phyloP scores from a whole-genome alignment of 2,113 vertebrate species.

The Toxotes chatareus region DNA sequence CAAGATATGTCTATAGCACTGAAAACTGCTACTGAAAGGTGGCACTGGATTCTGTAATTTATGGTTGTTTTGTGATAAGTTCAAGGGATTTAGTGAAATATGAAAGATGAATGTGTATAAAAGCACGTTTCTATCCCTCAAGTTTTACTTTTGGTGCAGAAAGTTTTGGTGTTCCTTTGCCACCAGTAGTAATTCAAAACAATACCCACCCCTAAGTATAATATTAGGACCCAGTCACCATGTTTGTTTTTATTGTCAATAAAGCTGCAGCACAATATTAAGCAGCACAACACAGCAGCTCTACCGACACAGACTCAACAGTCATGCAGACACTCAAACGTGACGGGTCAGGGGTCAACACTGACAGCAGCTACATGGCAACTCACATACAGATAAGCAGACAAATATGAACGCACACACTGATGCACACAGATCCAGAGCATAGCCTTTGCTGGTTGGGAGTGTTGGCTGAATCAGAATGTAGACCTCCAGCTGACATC shows the following conservation, averaged over 20 bases:
- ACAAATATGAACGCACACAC: constrained; percentile 13
- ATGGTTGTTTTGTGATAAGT: no score
- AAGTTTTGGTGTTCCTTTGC: background rate
- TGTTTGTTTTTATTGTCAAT: background rate
- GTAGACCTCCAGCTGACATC: constrained; percentile 76
- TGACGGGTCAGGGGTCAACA: constrained; percentile 37
- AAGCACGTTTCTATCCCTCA: no score
- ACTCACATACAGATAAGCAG: constrained; percentile 35
- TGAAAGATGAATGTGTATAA: background rate
- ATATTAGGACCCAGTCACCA: background rate
- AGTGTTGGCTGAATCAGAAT: constrained; percentile 69
- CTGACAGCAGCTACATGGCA: constrained; percentile 20
- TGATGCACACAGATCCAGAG: constrained; percentile 12
- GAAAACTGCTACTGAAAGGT: no score
- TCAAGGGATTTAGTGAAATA: background rate
- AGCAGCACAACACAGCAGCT: background rate
- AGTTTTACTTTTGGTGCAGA: background rate
- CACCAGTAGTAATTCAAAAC: background rate
- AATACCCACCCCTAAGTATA: background rate
- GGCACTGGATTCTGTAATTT: no score
- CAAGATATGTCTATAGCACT: no score
- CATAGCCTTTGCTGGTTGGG: background rate
- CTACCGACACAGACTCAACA: background rate
- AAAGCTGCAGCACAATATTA: background rate
- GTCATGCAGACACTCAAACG: background rate